phyloP scores from a whole-genome alignment of 2,113 vertebrate species.

The Nerophis ophidion region DNA sequence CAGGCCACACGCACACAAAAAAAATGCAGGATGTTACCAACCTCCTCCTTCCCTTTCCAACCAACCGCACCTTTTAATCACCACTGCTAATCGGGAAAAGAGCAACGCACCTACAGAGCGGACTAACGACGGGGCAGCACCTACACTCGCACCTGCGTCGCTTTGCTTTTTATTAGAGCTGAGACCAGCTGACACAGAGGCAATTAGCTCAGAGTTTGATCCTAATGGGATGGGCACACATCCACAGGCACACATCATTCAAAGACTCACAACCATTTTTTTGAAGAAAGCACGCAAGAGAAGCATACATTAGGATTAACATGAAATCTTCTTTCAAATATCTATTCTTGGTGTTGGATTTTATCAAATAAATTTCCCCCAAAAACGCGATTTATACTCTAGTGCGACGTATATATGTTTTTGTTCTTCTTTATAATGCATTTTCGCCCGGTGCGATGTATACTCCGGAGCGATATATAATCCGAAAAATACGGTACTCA shows the following conservation, averaged over 20 bases:
- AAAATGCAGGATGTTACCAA: background rate
- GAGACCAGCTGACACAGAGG: conserved; percentile 58
- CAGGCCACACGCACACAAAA: no score
- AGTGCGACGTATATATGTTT: no score
- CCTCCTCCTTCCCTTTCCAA: conserved; percentile 16
- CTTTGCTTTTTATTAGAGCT: conserved; percentile 54
- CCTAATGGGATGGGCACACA: conserved; percentile 35
- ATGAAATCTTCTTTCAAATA: no score
- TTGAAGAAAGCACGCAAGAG: no score
- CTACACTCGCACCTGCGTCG: conserved; percentile 41
- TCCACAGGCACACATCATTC: background rate
- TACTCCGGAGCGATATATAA: no score
- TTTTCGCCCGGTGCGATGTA: no score
- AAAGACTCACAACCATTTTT: background rate
- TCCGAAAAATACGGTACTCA: no score
- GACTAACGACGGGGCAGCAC: conserved; percentile 55
- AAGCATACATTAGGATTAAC: no score
- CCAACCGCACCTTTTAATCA: conserved; percentile 16
- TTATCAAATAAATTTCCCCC: no score
- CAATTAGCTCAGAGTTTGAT: conserved; percentile 59
- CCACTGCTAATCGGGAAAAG: conserved; percentile 53
- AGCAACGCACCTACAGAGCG: conserved; percentile 51
- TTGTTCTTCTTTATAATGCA: no score
- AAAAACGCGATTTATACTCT: no score
- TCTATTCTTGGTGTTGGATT: no score